Conservation (phyloP, 2,113 vertebrate species). For the Nicator chloris region DNA sequence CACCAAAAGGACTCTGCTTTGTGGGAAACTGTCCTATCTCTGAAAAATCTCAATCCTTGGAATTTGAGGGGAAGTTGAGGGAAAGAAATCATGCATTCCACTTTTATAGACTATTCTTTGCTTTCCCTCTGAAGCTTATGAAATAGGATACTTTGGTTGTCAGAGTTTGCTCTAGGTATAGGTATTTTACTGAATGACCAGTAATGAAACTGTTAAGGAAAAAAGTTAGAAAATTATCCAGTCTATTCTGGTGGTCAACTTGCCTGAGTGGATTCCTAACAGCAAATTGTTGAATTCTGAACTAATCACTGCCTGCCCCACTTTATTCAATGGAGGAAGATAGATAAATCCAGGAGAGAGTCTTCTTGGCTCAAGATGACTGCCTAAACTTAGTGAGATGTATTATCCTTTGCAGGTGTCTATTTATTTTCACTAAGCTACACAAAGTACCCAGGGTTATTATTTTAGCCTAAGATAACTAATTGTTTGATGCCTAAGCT, state of each 20-base stretch:
- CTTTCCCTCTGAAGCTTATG: neutral
- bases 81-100: neutral
- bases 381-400: neutral
- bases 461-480: neutral
- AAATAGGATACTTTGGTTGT: neutral
- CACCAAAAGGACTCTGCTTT: neutral
- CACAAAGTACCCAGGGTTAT: neutral
- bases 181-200: neutral
- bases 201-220: neutral
- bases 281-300: neutral
- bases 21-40: neutral
- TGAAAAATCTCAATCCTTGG: neutral
- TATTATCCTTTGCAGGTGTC: neutral
- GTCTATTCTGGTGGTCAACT: neutral
- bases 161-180: neutral
- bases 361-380: neutral
- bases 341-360: neutral
- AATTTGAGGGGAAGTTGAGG: fast-evolving
- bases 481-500: neutral
- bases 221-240: neutral
- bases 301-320: neutral
- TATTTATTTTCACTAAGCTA: slow-evolving; percentile 22
- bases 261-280: neutral
- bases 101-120: neutral
- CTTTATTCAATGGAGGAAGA: neutral